Conservation (phyloP, 1,140 invertebrate genomes). For the Magallana angulata region DNA sequence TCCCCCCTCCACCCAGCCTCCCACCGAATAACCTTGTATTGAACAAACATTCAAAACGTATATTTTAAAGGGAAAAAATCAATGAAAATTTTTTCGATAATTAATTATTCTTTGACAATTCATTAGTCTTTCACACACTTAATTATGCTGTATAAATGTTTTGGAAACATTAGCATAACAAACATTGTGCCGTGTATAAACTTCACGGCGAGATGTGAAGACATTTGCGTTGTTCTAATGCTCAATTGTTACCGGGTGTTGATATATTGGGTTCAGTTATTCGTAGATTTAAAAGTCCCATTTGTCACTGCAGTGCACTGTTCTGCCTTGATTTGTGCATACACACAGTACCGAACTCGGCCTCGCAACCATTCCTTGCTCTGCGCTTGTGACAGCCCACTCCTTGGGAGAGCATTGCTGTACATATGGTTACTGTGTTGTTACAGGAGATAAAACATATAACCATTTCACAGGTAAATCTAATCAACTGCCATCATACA, state of each 20-base stretch:
- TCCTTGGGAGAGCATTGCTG: not conserved
- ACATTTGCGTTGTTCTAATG: slow-evolving; percentile 26
- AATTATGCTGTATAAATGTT: slow-evolving; percentile 3
- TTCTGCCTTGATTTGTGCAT: not conserved
- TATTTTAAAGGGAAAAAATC: not conserved
- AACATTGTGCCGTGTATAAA: not conserved
- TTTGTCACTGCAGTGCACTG: slow-evolving; percentile 13
- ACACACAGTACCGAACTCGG: not conserved
- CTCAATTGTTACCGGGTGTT: not conserved
- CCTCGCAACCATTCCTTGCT: slow-evolving; percentile 17
- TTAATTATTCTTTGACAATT: not conserved
- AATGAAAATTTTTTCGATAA: not conserved
- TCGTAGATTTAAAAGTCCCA: slow-evolving; percentile 20
- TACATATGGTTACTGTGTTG: not conserved
- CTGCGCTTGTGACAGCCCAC: not conserved
- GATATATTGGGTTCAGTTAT: slow-evolving; percentile 1
- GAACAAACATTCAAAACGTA: not conserved
- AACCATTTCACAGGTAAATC: slow-evolving; percentile 7
- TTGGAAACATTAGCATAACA: not conserved
- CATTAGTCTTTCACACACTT: not conserved
- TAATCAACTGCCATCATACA: slow-evolving; percentile 14
- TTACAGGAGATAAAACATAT: not conserved
- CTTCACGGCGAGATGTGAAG: not conserved
- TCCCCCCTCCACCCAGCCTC: not conserved
- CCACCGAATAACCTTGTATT: not conserved